Evolutionary conservation across 2,113 vertebrate species (phyloP), one percentile per base, ranked within the genome.

Genomic region (Tachysurus fulvidraco): DNA sequence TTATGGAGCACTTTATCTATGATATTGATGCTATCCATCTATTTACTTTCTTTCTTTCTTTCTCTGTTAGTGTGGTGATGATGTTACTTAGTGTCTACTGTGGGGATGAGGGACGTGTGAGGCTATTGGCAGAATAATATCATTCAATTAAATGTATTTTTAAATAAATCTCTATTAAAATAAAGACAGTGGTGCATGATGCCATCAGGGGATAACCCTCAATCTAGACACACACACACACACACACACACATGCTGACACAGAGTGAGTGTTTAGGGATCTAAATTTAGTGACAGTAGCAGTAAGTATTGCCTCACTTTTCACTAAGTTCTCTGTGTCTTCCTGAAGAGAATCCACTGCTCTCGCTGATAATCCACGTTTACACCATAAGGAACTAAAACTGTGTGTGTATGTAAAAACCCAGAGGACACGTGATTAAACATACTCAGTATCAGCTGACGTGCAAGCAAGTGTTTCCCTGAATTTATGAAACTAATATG

Each of bases 401-500:
- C 41, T 74, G 50, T 16, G 25, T 13, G 21, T 52, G 21, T 50
- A 50, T 54, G 78, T 62, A 57, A 62, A 81, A 81, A 62, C 79
- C 79, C 79, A 81, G 57, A 62, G 12, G 19, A 14, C 55, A 81
- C 80, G 64, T 64, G 50, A 78, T 21, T 54, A 7, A 12, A 78
- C 76, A 78, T 0, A 54, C 7, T 55, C 28, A 28, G 25, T 59
- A 65, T 83, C 81, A 67, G 41, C 41, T 83, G 81, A 83, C 81
- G 23, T 65, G 81, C 44, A 5, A 65, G 6, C 44, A 5, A 83
- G 7, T 67, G 60, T 30, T 83, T 83, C 25, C 60, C 36, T 83
- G n/a, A 78, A 78, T 6, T 17, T 10, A 17, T 54, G 0, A 16
- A 2, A 76, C 54, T 52, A 78, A n/a, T 78, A 78, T 78, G 46